These are phyloP conservation scores for Podotricha telesiphe DNA, from an alignment of 2,888 invertebrate species.

Conservation along the genomic window DNA sequence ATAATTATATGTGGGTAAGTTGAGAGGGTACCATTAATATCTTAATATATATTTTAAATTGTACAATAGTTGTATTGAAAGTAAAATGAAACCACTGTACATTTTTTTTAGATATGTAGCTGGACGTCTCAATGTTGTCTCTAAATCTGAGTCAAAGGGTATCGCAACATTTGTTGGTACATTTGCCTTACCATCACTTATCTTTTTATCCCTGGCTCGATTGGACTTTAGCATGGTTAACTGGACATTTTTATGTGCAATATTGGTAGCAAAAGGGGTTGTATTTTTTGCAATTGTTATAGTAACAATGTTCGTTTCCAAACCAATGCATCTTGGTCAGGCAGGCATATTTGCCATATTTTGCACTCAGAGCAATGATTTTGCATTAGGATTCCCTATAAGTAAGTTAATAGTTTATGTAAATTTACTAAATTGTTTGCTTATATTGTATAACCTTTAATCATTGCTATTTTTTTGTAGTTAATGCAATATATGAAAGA, in stretches of 20 bases:
- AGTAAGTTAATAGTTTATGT: slow-evolving; percentile 81
- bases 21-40: neutral
- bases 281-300: slow-evolving; percentile 92
- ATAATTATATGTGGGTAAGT: slow-evolving; percentile 94
- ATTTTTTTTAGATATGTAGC: slow-evolving; percentile 87
- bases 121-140: slow-evolving; percentile 91
- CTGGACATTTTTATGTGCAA: slow-evolving; percentile 94
- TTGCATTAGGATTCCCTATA: slow-evolving; percentile 97
- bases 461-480: slow-evolving; percentile 74
- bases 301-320: slow-evolving; percentile 90
- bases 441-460: neutral
- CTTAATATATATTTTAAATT: neutral
- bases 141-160: slow-evolving; percentile 93
- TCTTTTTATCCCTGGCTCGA: slow-evolving; percentile 94
- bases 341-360: slow-evolving; percentile 97
- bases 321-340: slow-evolving; percentile 91
- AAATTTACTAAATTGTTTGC: neutral
- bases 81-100: neutral
- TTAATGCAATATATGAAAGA: slow-evolving; percentile 92
- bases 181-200: slow-evolving; percentile 95
- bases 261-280: slow-evolving; percentile 92
- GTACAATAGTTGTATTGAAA: neutral
- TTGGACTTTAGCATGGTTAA: slow-evolving; percentile 93
- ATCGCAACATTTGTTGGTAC: slow-evolving; percentile 96
- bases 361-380: slow-evolving; percentile 98